phyloP scores from a whole-genome alignment of 2,888 invertebrate species.

The Disparrhopalites patrizii region DNA sequence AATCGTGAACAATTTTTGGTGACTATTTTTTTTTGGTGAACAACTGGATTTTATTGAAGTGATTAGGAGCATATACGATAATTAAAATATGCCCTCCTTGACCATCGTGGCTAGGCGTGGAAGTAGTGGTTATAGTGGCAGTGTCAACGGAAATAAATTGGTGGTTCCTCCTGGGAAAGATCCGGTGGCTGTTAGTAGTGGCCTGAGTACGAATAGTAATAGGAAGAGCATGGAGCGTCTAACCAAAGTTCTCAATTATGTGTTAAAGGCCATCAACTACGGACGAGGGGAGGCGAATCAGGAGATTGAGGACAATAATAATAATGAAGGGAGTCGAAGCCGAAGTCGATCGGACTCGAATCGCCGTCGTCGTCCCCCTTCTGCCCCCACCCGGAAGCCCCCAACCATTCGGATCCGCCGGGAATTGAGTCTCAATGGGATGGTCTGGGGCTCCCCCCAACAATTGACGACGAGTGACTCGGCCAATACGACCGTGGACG shows the following conservation, averaged over 20 bases:
- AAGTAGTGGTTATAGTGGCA: no score
- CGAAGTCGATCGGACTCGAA: not conserved
- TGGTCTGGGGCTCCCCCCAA: constrained; percentile 30
- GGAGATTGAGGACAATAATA: not conserved
- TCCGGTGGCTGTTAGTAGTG: no score
- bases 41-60: no score
- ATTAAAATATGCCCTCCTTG: no score
- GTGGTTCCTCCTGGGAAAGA: no score
- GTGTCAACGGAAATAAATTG: no score
- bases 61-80: no score
- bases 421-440: constrained; percentile 31
- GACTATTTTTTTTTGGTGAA: no score
- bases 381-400: constrained; percentile 26
- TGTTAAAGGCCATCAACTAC: constrained; percentile 46
- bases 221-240: constrained; percentile 14
- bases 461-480: constrained; percentile 24
- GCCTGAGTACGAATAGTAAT: not conserved
- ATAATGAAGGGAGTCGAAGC: not conserved
- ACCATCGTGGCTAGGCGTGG: no score
- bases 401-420: constrained; percentile 29
- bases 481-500: constrained; percentile 7
- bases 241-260: constrained; percentile 32
- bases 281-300: constrained; percentile 24
- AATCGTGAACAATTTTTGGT: no score
- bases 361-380: constrained; percentile 20